Percentiles rank a stretch among this genome's conserved stretches.
Evolutionary conservation across 2,113 vertebrate genomes (phyloP).

Genomic region (Lophotis ruficrista): DNA sequence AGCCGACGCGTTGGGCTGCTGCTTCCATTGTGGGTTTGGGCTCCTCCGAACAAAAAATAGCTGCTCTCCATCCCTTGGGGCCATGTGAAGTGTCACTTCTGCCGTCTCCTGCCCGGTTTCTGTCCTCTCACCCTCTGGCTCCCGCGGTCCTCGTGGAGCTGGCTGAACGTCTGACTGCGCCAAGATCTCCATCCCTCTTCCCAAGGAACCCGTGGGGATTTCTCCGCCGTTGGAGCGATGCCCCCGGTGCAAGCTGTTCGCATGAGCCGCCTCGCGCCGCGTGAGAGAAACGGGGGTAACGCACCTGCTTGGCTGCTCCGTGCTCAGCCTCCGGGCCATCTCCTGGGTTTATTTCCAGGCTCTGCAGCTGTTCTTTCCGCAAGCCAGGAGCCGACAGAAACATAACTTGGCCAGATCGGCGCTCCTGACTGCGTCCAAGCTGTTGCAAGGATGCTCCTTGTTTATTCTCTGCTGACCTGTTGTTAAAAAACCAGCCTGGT

Average conservation of each 20-base stretch:
- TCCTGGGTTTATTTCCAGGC: neutral
- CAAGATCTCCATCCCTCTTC: neutral
- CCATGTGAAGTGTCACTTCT: fast-evolving
- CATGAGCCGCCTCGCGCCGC: neutral
- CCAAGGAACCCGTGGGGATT: neutral
- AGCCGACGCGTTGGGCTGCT: neutral
- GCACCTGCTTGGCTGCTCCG: neutral
- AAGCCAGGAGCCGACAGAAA: neutral
- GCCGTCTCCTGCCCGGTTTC: neutral
- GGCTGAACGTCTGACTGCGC: neutral
- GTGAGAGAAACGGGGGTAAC: fast-evolving
- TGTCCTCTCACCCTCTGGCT: neutral
- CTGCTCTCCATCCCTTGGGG: neutral
- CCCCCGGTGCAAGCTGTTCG: neutral
- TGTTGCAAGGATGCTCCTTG: neutral
- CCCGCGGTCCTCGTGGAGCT: neutral
- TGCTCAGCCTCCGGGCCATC: neutral
- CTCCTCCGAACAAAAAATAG: too few relatives aligned
- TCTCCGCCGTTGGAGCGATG: fast-evolving
- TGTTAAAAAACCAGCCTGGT: too few relatives aligned
- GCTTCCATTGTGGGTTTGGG: neutral
- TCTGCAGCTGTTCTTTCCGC: neutral
- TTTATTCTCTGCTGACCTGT: neutral
- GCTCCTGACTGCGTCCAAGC: neutral
- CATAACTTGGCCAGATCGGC: neutral